Evolutionary conservation across 2,797 vertebrate species (phyloP).

Genomic region (Okamejei kenojei): DNA sequence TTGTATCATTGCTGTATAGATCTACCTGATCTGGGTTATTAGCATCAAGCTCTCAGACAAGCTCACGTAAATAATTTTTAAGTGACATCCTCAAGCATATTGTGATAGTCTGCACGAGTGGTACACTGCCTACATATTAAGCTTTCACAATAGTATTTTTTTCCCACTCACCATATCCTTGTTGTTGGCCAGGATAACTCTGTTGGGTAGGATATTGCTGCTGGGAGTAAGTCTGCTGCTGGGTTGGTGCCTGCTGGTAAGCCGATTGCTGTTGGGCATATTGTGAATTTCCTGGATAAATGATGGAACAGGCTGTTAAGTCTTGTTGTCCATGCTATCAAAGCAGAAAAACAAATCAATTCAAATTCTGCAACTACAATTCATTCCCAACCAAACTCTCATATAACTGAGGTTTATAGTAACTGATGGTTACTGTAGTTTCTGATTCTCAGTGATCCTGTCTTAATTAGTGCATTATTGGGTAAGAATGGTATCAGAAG

Average conservation of each 20-base stretch:
- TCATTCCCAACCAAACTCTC: not conserved
- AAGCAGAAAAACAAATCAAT: not conserved
- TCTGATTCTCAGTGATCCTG: not conserved
- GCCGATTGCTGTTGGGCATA: slow-evolving; percentile 85
- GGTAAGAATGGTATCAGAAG: too few relatives aligned
- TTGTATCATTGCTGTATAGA: too few relatives aligned
- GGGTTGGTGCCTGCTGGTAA: slow-evolving; percentile 80
- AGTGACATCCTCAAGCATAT: too few relatives aligned
- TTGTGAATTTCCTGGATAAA: slow-evolving; percentile 74
- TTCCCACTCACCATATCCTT: slow-evolving; percentile 73
- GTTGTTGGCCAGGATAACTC: slow-evolving; percentile 78
- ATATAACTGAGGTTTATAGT: not conserved
- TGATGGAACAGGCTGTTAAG: not conserved
- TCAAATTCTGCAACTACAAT: not conserved
- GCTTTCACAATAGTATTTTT: not conserved
- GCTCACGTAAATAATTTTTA: too few relatives aligned
- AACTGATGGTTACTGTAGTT: too few relatives aligned
- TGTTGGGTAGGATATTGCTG: slow-evolving; percentile 86
- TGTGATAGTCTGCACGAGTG: too few relatives aligned
- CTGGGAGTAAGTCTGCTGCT: slow-evolving; percentile 77
- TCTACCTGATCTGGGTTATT: too few relatives aligned
- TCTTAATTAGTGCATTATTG: not conserved
- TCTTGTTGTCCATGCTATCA: not conserved
- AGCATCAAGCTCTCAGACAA: too few relatives aligned
- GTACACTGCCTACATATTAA: not conserved